These are phyloP conservation scores for Thaleichthys pacificus DNA, from an alignment of 2,797 vertebrate genomes.

Conservation along the genomic window DNA sequence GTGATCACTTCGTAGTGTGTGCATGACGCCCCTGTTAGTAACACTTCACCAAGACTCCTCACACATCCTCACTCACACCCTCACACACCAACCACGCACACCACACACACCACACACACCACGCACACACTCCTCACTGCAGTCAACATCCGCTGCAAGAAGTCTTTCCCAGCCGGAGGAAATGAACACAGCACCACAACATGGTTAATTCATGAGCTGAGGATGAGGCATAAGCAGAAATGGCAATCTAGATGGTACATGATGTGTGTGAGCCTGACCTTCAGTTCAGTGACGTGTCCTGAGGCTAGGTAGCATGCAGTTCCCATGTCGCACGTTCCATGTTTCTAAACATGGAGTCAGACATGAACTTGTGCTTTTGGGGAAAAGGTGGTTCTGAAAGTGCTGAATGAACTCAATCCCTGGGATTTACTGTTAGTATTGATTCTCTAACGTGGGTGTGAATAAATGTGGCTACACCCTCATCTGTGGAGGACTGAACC, in stretches of 20 bases:
- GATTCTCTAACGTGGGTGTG: constrained; percentile 4
- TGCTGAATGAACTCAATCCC: neutral
- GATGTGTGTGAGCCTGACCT: neutral
- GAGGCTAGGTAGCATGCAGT: neutral
- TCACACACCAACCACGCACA: neutral
- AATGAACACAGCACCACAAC: neutral
- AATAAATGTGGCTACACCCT: neutral
- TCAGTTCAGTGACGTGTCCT: neutral
- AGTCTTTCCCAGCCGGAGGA: neutral
- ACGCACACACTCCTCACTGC: neutral
- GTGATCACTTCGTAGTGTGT: constrained; percentile 5
- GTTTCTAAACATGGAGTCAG: neutral
- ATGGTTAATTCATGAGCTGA: neutral
- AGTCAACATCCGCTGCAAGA: neutral
- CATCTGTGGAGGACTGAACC: neutral
- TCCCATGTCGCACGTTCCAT: neutral
- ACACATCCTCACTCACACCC: neutral
- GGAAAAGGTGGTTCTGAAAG: neutral
- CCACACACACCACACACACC: neutral
- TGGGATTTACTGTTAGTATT: neutral
- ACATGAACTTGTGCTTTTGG: neutral
- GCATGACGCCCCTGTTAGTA: neutral
- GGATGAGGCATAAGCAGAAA: neutral
- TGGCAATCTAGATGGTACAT: neutral
- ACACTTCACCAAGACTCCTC: neutral